Percentiles rank a stretch among this genome's conserved stretches.
Evolutionary conservation across 1,140 invertebrate species (phyloP).

Genomic region (Calliopsis andreniformis): DNA sequence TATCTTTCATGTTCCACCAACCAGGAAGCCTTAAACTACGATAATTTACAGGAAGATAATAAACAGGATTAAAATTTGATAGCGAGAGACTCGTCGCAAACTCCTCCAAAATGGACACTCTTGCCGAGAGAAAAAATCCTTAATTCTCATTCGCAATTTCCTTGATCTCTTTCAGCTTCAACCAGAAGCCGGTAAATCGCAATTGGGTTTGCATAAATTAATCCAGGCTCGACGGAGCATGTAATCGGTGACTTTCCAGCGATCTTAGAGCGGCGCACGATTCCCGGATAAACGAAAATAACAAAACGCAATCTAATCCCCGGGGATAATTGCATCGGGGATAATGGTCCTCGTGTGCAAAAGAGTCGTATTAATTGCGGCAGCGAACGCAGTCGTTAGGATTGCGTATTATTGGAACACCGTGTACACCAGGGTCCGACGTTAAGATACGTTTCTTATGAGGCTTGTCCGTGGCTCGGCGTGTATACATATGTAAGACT

Average conservation of each 20-base stretch:
- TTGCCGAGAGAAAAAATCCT: background rate
- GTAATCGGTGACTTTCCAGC: conserved; percentile 30
- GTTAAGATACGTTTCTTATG: conserved; percentile 46
- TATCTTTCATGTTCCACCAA: too few relatives aligned
- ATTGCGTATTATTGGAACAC: conserved; percentile 29
- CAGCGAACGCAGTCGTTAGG: background rate
- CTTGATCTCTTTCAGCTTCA: background rate
- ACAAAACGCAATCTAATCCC: conserved; percentile 8
- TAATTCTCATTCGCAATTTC: conserved; percentile 1
- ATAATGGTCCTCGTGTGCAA: conserved; percentile 3
- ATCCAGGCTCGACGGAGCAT: conserved; percentile 38
- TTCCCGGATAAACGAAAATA: background rate
- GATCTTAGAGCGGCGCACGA: conserved; percentile 1
- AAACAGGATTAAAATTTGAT: too few relatives aligned
- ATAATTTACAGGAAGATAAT: too few relatives aligned
- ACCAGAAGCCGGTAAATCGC: conserved; percentile 17
- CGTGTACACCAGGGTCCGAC: background rate
- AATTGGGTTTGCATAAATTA: conserved; percentile 36
- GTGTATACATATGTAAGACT: conserved; percentile 35
- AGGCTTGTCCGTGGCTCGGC: conserved; percentile 19
- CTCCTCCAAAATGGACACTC: too few relatives aligned
- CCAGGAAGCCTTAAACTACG: too few relatives aligned
- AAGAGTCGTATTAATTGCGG: background rate
- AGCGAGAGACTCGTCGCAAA: too few relatives aligned
- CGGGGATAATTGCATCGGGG: conserved; percentile 1